Evolutionary conservation across 64 coral and sea anemone species (phyloP).

Genomic region (Montipora capricornis): DNA sequence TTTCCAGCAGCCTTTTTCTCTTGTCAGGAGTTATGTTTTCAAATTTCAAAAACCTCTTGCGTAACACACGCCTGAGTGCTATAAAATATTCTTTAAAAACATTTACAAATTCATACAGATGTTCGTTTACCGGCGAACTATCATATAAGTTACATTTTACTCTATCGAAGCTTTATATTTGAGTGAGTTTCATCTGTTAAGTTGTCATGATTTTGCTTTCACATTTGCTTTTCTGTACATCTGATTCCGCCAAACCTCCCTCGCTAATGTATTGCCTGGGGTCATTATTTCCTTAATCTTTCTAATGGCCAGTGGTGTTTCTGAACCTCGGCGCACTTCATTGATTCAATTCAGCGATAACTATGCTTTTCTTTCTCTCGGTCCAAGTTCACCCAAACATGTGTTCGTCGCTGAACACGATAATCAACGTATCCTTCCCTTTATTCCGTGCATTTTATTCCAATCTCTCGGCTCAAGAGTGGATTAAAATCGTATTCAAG

Average conservation of each 20-base stretch:
- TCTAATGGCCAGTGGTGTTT: conserved; percentile 17
- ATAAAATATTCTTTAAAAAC: conserved; percentile 47
- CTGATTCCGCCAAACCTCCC: conserved; percentile 1
- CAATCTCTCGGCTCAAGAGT: not conserved
- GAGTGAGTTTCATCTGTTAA: conserved; percentile 6
- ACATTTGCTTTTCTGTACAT: conserved; percentile 8
- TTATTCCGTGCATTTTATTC: not conserved
- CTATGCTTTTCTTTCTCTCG: not conserved
- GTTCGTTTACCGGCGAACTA: conserved; percentile 11
- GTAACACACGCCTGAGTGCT: conserved; percentile 2
- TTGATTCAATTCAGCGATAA: conserved; percentile 47
- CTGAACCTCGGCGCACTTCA: conserved; percentile 8
- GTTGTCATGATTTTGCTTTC: conserved; percentile 16
- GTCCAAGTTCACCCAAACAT: conserved; percentile 8
- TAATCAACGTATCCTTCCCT: not conserved
- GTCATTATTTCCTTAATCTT: conserved; percentile 47
- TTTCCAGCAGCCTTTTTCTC: not conserved
- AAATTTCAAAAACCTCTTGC: not conserved
- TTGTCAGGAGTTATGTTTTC: not conserved
- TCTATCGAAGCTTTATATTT: conserved; percentile 48
- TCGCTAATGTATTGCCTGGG: conserved; percentile 18
- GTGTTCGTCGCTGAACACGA: conserved; percentile 2
- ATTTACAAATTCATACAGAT: conserved; percentile 58
- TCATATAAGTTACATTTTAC: conserved; percentile 22
- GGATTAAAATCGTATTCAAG: conserved; percentile 2